phyloP scores from a whole-genome alignment of 2,888 invertebrate genomes.

The Cotesia congregata region DNA sequence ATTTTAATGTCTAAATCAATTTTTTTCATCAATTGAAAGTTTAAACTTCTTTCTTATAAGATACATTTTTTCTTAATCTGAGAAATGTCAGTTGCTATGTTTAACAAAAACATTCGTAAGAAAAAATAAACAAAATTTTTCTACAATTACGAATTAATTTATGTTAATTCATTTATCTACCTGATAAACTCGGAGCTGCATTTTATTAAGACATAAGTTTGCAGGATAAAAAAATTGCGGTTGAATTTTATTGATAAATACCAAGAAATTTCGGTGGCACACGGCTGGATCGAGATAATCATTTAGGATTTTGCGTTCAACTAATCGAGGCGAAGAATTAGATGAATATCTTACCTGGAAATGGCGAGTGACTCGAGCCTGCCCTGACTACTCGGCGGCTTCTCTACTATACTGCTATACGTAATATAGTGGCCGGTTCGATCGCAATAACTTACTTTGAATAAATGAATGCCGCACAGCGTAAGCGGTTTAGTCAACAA shows the following conservation, averaged over 20 bases:
- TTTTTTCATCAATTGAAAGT: too few species aligned
- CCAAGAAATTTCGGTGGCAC: neutral
- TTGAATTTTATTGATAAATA: neutral
- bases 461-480: slow-evolving; percentile 66
- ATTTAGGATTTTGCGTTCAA: neutral
- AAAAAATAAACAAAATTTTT: too few species aligned
- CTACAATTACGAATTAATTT: too few species aligned
- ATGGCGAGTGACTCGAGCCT: slow-evolving; percentile 49
- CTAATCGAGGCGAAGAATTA: slow-evolving; percentile 54
- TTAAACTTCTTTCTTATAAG: too few species aligned
- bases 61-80: too few species aligned
- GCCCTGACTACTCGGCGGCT: slow-evolving; percentile 49
- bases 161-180: too few species aligned
- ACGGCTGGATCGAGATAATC: neutral
- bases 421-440: slow-evolving; percentile 64
- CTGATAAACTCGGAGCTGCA: neutral
- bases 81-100: too few species aligned
- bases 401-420: slow-evolving; percentile 48
- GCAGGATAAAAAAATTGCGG: too few species aligned
- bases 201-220: neutral
- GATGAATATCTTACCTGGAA: slow-evolving; percentile 65
- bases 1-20: too few species aligned
- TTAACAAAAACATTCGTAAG: too few species aligned
- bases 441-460: slow-evolving; percentile 69
- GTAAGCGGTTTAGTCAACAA: slow-evolving; percentile 36